Evolutionary conservation across 2,888 invertebrate species (phyloP).

Genomic region (Caenorhabditis sp.): DNA sequence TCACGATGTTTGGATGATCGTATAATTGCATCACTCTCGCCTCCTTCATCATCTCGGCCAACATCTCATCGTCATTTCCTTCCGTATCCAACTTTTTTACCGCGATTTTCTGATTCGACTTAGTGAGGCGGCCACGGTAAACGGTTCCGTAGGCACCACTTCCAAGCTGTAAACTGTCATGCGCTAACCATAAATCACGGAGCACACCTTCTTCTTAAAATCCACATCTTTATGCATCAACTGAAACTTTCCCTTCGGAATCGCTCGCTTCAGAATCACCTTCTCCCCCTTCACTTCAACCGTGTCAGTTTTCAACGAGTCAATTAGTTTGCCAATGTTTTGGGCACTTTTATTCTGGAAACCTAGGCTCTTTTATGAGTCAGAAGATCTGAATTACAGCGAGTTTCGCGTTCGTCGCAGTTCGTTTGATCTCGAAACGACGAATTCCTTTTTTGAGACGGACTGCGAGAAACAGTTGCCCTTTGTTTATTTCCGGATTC

Average conservation of each 20-base stretch:
- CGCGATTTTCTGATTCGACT: constrained; percentile 59
- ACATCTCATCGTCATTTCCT: constrained; percentile 66
- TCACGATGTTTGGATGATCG: constrained; percentile 79
- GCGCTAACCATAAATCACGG: too few species aligned
- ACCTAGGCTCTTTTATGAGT: neutral
- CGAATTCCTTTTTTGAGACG: constrained; percentile 56
- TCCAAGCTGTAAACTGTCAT: constrained; percentile 72
- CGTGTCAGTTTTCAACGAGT: constrained; percentile 60
- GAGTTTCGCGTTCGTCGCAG: constrained; percentile 37
- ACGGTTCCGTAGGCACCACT: constrained; percentile 79
- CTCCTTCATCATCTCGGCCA: constrained; percentile 81
- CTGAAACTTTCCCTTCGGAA: constrained; percentile 76
- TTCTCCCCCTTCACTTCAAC: constrained; percentile 65
- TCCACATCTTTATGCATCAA: constrained; percentile 75
- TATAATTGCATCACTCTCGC: constrained; percentile 80
- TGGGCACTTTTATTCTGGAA: constrained; percentile 36
- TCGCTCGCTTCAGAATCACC: constrained; percentile 68
- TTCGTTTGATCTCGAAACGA: constrained; percentile 66
- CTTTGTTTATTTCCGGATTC: constrained; percentile 44
- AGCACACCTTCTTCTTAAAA: constrained; percentile 68
- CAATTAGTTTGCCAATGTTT: constrained; percentile 65
- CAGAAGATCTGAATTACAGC: neutral
- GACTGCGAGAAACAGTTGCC: constrained; percentile 63
- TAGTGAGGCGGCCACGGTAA: constrained; percentile 73
- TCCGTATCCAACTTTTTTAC: constrained; percentile 69